phyloP scores from a whole-genome alignment of 2,888 invertebrate genomes.

The Lathronympha strigana region DNA sequence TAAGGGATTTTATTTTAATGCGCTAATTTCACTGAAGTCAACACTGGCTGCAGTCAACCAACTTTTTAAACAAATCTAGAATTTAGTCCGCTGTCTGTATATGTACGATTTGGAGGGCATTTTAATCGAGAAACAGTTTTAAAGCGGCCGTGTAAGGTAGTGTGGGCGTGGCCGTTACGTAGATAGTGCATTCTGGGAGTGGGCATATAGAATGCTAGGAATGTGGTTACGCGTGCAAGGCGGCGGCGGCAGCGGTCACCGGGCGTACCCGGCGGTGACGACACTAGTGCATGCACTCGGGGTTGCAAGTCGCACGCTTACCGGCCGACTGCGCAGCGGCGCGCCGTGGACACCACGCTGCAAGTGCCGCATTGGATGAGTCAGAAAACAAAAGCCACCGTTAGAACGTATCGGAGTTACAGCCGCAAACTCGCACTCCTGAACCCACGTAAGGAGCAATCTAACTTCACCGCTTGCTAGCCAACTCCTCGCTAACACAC shows the following conservation, averaged over 20 bases:
- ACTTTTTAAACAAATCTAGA: slow-evolving; percentile 47
- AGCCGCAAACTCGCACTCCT: slow-evolving; percentile 47
- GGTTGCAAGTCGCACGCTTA: slow-evolving; percentile 57
- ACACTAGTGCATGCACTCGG: slow-evolving; percentile 29
- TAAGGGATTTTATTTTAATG: slow-evolving; percentile 64
- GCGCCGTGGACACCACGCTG: slow-evolving; percentile 73
- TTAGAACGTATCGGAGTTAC: slow-evolving; percentile 62
- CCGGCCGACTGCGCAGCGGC: slow-evolving; percentile 64
- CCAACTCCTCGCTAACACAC: slow-evolving; percentile 78
- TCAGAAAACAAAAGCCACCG: slow-evolving; percentile 72
- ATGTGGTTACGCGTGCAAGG: slow-evolving; percentile 67
- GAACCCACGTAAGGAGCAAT: slow-evolving; percentile 51
- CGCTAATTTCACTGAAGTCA: slow-evolving; percentile 60
- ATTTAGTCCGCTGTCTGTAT: slow-evolving; percentile 28
- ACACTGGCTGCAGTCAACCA: slow-evolving; percentile 53
- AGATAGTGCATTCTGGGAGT: slow-evolving; percentile 76
- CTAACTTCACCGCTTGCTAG: slow-evolving; percentile 69
- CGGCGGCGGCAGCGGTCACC: slow-evolving; percentile 60
- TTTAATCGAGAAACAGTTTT: slow-evolving; percentile 43
- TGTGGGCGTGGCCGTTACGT: slow-evolving; percentile 68
- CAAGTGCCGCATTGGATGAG: slow-evolving; percentile 77
- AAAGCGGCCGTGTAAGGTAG: slow-evolving; percentile 74
- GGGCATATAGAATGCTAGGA: slow-evolving; percentile 75
- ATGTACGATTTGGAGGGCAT: slow-evolving; percentile 11
- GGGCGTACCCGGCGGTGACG: slow-evolving; percentile 51